Percentiles rank a stretch among this genome's conserved stretches.
phyloP scores from a whole-genome alignment of 2,888 invertebrate genomes.

The Calliopum simillimum region DNA sequence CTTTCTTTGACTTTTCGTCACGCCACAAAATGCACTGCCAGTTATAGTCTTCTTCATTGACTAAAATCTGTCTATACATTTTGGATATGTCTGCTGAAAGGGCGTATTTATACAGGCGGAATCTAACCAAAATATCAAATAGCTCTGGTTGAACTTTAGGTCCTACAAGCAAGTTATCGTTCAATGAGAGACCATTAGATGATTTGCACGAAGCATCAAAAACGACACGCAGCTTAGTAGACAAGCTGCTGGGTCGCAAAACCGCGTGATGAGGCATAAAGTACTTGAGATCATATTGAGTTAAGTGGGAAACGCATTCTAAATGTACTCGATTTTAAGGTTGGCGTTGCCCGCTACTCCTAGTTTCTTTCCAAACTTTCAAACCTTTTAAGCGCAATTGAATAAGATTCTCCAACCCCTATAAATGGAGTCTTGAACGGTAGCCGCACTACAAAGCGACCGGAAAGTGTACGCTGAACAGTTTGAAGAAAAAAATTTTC shows the following conservation, averaged over 20 bases:
- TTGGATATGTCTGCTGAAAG: constrained; percentile 30
- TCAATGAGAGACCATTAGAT: neutral
- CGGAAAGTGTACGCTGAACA: neutral
- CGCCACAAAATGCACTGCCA: constrained; percentile 36
- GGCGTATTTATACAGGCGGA: constrained; percentile 28
- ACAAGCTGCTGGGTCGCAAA: constrained; percentile 18
- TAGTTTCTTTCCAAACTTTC: no score
- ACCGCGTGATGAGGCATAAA: constrained; percentile 33
- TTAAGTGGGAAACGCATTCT: neutral
- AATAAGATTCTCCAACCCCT: neutral
- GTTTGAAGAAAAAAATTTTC: neutral
- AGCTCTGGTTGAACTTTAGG: constrained; percentile 22
- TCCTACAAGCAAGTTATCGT: constrained; percentile 23
- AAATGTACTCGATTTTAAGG: neutral
- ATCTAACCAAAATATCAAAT: constrained; percentile 24
- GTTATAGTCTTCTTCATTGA: constrained; percentile 17
- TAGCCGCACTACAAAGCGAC: no score
- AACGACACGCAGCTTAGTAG: constrained; percentile 25
- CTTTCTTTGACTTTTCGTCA: neutral
- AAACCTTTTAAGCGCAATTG: neutral
- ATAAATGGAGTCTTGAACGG: no score
- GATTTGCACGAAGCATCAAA: no score
- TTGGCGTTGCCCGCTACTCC: neutral
- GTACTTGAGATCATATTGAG: neutral
- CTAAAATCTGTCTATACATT: constrained; percentile 36